These are phyloP conservation scores for Ectemnius lituratus DNA, from an alignment of 2,888 invertebrate species.

Conservation along the genomic window DNA sequence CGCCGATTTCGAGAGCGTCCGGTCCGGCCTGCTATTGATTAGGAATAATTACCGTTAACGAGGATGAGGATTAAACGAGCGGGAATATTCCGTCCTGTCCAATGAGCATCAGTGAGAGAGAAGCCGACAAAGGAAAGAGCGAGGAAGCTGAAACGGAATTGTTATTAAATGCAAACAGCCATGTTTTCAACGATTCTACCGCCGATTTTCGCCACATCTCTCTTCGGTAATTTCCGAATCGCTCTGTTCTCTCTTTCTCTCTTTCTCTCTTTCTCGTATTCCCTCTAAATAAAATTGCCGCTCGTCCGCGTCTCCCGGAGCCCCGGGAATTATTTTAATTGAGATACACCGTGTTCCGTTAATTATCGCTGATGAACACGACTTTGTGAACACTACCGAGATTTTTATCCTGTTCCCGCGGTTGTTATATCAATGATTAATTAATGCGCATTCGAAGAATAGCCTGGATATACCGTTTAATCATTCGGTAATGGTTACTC, in stretches of 20 bases:
- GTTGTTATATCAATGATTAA: no score
- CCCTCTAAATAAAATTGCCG: conserved; percentile 36
- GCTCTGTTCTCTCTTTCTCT: neutral
- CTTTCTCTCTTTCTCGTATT: no score
- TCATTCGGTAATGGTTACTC: no score
- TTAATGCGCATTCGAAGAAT: no score
- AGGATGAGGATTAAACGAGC: conserved; percentile 36
- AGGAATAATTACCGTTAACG: conserved; percentile 40
- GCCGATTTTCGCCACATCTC: conserved; percentile 14
- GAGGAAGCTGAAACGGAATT: no score
- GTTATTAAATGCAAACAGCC: conserved; percentile 44
- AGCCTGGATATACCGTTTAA: no score
- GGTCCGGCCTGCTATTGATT: neutral
- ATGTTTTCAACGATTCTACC: conserved; percentile 34
- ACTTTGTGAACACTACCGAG: no score
- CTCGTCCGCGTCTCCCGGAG: conserved; percentile 20
- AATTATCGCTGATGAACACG: no score
- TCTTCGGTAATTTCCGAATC: conserved; percentile 31
- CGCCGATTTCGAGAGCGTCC: no score
- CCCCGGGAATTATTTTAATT: conserved; percentile 36
- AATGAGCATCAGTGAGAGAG: neutral
- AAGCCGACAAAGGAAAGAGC: conserved; percentile 18
- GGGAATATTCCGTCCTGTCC: conserved; percentile 19
- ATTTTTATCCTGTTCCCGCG: no score
- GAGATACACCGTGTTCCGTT: neutral